Evolutionary conservation across 2,888 invertebrate genomes (phyloP).

Genomic region (Microdon myrmicae): DNA sequence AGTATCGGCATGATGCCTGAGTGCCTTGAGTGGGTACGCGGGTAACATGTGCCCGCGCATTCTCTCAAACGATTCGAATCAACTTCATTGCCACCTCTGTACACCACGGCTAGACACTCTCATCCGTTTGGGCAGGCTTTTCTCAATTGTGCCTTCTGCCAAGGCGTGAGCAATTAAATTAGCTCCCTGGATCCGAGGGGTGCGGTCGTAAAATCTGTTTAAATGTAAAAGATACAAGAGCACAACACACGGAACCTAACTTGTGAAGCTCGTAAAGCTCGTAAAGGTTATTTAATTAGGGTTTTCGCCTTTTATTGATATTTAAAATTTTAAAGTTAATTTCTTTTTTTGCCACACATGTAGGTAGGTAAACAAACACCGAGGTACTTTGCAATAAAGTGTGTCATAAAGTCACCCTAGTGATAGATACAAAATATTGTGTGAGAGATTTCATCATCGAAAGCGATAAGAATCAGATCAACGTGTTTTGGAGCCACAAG

Average conservation of each 20-base stretch:
- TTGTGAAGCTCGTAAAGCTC: slow-evolving; percentile 18
- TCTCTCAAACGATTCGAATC: slow-evolving; percentile 30
- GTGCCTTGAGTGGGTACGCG: too few species aligned
- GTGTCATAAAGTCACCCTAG: too few species aligned
- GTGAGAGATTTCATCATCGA: too few species aligned
- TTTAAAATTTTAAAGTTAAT: slow-evolving; percentile 34
- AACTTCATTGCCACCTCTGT: slow-evolving; percentile 35
- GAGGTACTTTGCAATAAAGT: too few species aligned
- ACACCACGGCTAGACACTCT: not conserved
- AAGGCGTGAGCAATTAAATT: slow-evolving; percentile 19
- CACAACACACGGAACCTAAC: too few species aligned
- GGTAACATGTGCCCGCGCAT: slow-evolving; percentile 14
- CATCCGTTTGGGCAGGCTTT: not conserved
- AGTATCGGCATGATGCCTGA: too few species aligned
- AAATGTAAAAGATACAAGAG: too few species aligned
- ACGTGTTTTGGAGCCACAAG: too few species aligned
- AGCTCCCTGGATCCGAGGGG: too few species aligned
- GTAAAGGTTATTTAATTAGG: slow-evolving; percentile 36
- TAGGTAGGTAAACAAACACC: slow-evolving; percentile 45
- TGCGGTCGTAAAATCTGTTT: too few species aligned
- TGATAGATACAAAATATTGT: too few species aligned
- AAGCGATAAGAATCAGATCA: too few species aligned
- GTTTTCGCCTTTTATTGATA: slow-evolving; percentile 37
- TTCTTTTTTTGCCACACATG: slow-evolving; percentile 31
- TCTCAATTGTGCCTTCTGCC: slow-evolving; percentile 1